Conservation (phyloP, 2,113 vertebrate genomes). For the Nanorana parkeri region DNA sequence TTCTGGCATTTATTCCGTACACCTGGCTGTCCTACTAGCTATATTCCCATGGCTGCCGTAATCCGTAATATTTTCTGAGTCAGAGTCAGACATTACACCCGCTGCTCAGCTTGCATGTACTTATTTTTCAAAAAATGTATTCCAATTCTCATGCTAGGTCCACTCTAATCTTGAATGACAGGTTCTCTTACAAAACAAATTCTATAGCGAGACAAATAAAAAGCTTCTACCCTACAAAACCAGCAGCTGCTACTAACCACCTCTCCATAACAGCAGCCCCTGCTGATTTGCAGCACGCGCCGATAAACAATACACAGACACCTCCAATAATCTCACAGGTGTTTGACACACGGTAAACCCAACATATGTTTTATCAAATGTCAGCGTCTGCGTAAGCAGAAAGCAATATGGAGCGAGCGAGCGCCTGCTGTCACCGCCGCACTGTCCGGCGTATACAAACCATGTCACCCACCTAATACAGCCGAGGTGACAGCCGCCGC, state of each 20-base stretch:
- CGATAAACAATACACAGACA: background rate
- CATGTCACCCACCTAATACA: constrained; percentile 26
- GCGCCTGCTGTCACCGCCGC: background rate
- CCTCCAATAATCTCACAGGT: background rate
- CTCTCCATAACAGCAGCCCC: background rate
- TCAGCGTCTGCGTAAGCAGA: background rate
- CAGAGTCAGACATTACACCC: too few species aligned
- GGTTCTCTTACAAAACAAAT: too few species aligned
- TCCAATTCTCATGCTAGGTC: too few species aligned
- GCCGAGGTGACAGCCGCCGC: constrained; percentile 22
- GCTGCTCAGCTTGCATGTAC: too few species aligned
- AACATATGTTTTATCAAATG: constrained; percentile 13
- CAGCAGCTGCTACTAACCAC: background rate
- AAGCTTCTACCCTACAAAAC: background rate
- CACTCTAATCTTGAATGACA: too few species aligned
- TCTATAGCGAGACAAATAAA: too few species aligned
- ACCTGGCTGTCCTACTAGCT: too few species aligned
- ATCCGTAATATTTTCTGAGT: too few species aligned
- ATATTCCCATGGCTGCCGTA: too few species aligned
- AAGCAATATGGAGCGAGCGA: background rate
- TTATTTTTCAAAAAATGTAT: too few species aligned
- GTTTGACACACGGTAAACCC: background rate
- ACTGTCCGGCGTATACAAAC: background rate
- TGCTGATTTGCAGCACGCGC: too few species aligned
- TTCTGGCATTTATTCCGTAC: too few species aligned